Percentiles rank a stretch among this genome's conserved stretches.
These are phyloP conservation scores for Pterocles gutturalis DNA, from an alignment of 2,113 vertebrate genomes.

Conservation along the genomic window DNA sequence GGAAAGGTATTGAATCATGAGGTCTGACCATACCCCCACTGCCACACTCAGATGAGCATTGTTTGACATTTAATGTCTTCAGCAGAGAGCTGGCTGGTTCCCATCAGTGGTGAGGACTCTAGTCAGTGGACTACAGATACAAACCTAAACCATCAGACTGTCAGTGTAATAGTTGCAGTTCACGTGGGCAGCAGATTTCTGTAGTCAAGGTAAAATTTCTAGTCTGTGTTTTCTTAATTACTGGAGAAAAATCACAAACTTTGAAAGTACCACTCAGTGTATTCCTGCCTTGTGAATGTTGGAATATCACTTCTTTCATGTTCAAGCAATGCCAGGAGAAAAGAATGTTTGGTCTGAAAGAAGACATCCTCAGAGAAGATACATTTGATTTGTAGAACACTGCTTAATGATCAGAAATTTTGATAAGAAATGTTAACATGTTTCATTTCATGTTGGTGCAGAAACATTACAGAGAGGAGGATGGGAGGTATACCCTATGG, in stretches of 20 bases:
- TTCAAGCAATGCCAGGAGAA: neutral
- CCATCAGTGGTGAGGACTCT: neutral
- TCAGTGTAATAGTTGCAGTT: neutral
- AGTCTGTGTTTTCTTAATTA: neutral
- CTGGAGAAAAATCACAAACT: neutral
- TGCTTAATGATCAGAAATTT: neutral
- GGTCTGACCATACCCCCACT: neutral
- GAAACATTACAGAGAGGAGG: neutral
- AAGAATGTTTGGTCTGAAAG: neutral
- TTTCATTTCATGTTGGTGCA: neutral
- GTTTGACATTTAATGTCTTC: neutral
- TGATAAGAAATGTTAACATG: neutral
- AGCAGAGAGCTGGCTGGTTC: neutral
- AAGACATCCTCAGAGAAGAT: neutral
- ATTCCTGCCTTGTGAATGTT: neutral
- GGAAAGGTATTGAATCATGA: neutral
- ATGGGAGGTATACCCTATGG: neutral
- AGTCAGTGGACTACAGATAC: neutral
- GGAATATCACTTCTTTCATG: neutral
- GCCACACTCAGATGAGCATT: neutral
- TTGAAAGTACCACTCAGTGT: neutral
- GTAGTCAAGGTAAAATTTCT: neutral
- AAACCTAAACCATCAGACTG: neutral
- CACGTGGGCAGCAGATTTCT: neutral
- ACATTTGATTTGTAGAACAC: neutral